Conservation (phyloP, 2,113 vertebrate genomes). For the Actinemys pallida region DNA sequence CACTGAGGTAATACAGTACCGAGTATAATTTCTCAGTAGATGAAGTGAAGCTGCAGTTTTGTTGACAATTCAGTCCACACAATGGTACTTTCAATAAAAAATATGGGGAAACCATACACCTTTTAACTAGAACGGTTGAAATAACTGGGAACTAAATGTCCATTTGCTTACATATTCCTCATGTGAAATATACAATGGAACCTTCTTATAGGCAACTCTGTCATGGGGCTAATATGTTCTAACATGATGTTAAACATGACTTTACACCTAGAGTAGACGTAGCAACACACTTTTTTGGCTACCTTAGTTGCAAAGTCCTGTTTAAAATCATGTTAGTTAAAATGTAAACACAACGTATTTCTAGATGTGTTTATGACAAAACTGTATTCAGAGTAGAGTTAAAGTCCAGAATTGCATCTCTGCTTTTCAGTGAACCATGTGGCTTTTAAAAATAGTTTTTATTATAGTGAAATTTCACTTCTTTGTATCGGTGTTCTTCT, state of each 20-base stretch:
- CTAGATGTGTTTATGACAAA: background rate
- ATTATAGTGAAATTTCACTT: constrained; percentile 37
- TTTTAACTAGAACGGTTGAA: background rate
- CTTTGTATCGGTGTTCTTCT: background rate
- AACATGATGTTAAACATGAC: background rate
- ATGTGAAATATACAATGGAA: background rate
- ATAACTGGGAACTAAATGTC: background rate
- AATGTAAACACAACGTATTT: background rate
- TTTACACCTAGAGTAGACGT: background rate
- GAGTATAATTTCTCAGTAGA: background rate
- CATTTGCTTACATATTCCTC: background rate
- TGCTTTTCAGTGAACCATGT: no score
- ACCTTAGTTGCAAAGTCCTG: background rate
- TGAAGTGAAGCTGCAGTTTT: background rate
- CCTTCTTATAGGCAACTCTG: constrained; percentile 3
- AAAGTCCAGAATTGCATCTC: background rate
- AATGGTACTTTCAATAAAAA: background rate
- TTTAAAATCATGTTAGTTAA: background rate
- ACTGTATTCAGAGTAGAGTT: background rate
- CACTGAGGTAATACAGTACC: background rate
- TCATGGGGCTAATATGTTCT: background rate
- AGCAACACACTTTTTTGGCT: background rate
- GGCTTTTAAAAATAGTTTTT: constrained; percentile 2
- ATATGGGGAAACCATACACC: background rate
- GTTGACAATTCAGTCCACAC: background rate